These are phyloP conservation scores for Nyctibius bracteatus DNA, from an alignment of 2,113 vertebrate genomes.

Conservation along the genomic window DNA sequence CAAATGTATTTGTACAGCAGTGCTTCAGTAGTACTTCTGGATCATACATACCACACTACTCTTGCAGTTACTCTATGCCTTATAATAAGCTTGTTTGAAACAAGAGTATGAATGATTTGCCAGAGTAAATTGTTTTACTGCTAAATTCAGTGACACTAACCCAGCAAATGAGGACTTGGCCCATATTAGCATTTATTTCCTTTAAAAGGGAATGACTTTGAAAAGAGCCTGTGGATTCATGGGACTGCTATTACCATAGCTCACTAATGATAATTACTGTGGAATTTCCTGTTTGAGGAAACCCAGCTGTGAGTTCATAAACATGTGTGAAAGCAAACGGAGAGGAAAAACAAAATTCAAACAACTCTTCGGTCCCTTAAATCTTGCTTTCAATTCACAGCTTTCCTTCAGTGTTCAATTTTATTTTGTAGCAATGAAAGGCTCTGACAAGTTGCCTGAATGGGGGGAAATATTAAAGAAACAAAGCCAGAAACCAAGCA, in stretches of 20 bases:
- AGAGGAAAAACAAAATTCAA: background rate
- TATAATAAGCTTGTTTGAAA: background rate
- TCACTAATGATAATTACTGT: background rate
- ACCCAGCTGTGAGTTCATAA: slow-evolving; percentile 31
- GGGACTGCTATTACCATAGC: background rate
- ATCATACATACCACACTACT: background rate
- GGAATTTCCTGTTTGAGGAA: slow-evolving; percentile 43
- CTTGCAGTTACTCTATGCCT: background rate
- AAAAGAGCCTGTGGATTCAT: background rate
- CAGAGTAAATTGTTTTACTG: background rate
- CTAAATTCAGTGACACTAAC: background rate
- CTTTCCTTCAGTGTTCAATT: background rate
- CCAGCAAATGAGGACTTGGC: background rate
- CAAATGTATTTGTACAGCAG: background rate
- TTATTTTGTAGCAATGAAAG: background rate
- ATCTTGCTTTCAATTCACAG: background rate
- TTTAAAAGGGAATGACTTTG: background rate
- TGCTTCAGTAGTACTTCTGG: background rate
- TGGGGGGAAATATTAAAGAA: background rate
- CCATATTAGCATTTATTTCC: background rate
- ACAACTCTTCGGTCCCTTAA: background rate
- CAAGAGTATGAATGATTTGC: background rate
- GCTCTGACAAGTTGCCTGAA: background rate
- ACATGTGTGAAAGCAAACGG: background rate
- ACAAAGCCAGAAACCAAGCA: background rate